These are phyloP conservation scores for Cherax destructor DNA, from an alignment of 1,140 invertebrate genomes.

Conservation along the genomic window DNA sequence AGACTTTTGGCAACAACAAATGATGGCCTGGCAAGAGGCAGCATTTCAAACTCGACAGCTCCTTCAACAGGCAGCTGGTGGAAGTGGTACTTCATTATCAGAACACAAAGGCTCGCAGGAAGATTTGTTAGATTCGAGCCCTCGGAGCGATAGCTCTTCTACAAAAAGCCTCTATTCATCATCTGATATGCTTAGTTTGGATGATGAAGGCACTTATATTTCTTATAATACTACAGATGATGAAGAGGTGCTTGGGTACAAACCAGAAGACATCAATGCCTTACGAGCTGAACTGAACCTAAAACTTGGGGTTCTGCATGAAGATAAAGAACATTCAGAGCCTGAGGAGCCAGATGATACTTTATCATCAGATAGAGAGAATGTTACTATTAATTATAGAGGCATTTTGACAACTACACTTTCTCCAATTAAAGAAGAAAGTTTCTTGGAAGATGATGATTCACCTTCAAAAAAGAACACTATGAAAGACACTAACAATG, in stretches of 20 bases:
- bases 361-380: constrained; percentile 33
- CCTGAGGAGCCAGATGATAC: constrained; percentile 46
- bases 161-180: constrained; percentile 56
- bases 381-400: constrained; percentile 59
- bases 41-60: constrained; percentile 58
- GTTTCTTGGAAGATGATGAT: constrained; percentile 52
- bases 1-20: constrained; percentile 61
- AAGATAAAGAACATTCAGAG: constrained; percentile 26
- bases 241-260: constrained; percentile 58
- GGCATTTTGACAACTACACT: constrained; percentile 51
- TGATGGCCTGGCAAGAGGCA: constrained; percentile 61
- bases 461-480: constrained; percentile 24
- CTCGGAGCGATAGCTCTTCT: constrained; percentile 34
- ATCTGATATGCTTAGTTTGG: constrained; percentile 44
- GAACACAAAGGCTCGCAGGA: not conserved
- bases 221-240: constrained; percentile 64
- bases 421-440: constrained; percentile 64
- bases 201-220: constrained; percentile 56
- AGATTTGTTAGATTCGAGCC: constrained; percentile 40
- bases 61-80: constrained; percentile 52
- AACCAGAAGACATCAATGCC: constrained; percentile 59
- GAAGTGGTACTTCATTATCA: not conserved
- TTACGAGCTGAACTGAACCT: constrained; percentile 58
- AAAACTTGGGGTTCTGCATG: constrained; percentile 35
- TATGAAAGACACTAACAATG: not conserved